These are phyloP conservation scores for Chrysolina haemoptera DNA, from an alignment of 2,888 invertebrate genomes.

Conservation along the genomic window DNA sequence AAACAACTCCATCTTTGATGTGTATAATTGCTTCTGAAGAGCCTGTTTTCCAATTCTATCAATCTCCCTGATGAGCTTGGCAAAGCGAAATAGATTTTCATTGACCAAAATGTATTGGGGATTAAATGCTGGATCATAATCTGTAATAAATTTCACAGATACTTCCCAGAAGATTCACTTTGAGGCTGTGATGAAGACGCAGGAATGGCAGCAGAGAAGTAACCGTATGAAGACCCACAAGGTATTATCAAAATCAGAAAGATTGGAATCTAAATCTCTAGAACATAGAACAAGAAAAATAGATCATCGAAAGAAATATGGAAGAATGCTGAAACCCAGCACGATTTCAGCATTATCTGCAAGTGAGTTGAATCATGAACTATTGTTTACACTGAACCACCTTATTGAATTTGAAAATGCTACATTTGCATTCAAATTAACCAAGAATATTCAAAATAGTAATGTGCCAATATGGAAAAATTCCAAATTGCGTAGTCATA, in stretches of 20 bases:
- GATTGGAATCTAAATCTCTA: conserved; percentile 60
- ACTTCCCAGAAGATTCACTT: conserved; percentile 78
- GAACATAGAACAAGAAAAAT: conserved; percentile 67
- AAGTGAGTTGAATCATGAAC: conserved; percentile 57
- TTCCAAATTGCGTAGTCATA: too few relatives aligned
- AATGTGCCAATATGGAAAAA: too few relatives aligned
- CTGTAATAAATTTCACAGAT: conserved; percentile 71
- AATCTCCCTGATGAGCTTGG: too few relatives aligned
- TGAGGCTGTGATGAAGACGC: conserved; percentile 80
- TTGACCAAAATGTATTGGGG: too few relatives aligned
- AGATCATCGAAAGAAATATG: conserved; percentile 71
- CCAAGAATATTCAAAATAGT: too few relatives aligned
- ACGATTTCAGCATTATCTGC: conserved; percentile 71
- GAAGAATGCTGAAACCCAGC: conserved; percentile 70
- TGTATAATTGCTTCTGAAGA: too few relatives aligned
- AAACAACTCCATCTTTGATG: too few relatives aligned
- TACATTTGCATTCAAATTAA: too few relatives aligned
- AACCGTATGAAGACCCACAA: conserved; percentile 69
- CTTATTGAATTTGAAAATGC: too few relatives aligned
- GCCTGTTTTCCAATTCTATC: too few relatives aligned
- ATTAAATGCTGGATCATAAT: not conserved
- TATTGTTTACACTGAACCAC: too few relatives aligned
- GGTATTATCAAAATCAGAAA: conserved; percentile 61
- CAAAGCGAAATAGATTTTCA: too few relatives aligned
- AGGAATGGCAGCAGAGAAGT: conserved; percentile 86